A percentile compares a stretch with the other conserved stretches of the same genome.
Conservation (phyloP, 2,113 vertebrate genomes). For the Himantopus leucocephalus region DNA sequence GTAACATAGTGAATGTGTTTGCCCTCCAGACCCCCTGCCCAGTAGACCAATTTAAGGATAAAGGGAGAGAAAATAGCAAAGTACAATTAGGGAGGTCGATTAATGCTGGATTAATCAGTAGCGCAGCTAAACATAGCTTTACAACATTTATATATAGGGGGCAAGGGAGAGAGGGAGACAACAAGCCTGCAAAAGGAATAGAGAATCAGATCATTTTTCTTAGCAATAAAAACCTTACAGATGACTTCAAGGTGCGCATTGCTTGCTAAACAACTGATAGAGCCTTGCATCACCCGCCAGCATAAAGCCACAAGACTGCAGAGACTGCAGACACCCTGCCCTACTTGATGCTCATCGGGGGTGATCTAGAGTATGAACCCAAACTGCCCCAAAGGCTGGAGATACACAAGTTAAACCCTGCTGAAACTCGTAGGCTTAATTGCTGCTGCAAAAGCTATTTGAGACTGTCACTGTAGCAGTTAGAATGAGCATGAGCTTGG, state of each 20-base stretch:
- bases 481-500: background rate
- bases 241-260: background rate
- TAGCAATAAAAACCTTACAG: conserved; percentile 3
- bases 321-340: background rate
- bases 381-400: background rate
- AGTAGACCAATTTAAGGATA: conserved; percentile 75
- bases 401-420: background rate
- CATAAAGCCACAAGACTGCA: background rate
- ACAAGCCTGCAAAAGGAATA: conserved; percentile 5
- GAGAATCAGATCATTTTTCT: background rate
- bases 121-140: conserved; percentile 58
- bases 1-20: conserved; percentile 80
- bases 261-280: background rate
- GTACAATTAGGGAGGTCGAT: conserved; percentile 68
- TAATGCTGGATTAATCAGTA: conserved; percentile 74
- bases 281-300: background rate
- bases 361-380: background rate
- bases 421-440: background rate
- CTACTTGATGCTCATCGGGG: background rate
- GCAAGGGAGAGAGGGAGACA: background rate
- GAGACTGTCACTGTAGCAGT: background rate
- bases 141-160: background rate
- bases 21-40: conserved; percentile 74
- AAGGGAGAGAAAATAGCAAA: conserved; percentile 73
- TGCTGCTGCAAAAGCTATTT: background rate